Evolutionary conservation across 2,797 vertebrate genomes (phyloP).

Genomic region (Peromyscus attwateri): DNA sequence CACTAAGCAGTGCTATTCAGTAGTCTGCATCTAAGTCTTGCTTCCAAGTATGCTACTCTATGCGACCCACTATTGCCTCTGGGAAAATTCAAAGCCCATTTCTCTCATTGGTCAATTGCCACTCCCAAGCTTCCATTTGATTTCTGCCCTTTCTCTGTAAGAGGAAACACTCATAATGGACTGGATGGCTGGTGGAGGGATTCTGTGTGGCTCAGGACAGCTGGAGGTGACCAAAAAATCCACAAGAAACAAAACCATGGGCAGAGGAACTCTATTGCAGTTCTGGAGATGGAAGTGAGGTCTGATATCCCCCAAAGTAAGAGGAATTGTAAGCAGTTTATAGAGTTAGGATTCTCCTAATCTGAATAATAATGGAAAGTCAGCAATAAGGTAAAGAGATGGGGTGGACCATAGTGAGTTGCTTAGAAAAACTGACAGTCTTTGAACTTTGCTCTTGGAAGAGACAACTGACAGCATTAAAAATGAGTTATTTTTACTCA

Average conservation of each 20-base stretch:
- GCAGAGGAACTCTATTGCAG: too few relatives aligned
- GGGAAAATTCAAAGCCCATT: background rate
- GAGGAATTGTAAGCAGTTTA: background rate
- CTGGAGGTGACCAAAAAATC: background rate
- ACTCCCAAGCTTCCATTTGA: background rate
- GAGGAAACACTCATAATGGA: too few relatives aligned
- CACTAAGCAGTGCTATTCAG: fast-evolving
- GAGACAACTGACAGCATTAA: background rate
- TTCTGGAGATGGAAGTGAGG: background rate
- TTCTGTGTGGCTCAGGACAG: background rate
- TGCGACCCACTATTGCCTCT: background rate
- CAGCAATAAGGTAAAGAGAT: background rate
- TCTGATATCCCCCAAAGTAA: background rate
- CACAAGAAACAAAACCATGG: background rate
- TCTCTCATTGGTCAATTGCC: background rate
- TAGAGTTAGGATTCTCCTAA: background rate
- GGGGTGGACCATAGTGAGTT: fast-evolving
- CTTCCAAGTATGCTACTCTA: background rate
- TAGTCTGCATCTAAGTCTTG: background rate
- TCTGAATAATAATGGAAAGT: background rate
- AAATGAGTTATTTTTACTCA: background rate
- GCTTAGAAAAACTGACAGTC: background rate
- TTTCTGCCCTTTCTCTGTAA: background rate
- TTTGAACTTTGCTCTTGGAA: background rate
- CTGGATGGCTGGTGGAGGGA: background rate